Evolutionary conservation across 2,888 invertebrate genomes (phyloP).

Genomic region (Acanthosepion pharaonis): DNA sequence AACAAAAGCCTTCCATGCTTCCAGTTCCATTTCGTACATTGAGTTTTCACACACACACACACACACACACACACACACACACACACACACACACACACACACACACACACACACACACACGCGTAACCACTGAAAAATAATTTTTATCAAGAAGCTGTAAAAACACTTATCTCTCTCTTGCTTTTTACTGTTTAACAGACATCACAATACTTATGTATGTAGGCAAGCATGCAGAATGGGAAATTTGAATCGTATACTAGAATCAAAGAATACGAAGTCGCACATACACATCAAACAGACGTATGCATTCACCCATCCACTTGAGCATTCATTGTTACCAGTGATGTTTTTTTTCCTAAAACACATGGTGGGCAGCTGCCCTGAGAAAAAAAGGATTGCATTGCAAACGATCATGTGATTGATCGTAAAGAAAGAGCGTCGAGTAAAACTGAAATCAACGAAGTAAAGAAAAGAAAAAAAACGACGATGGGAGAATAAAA

Average conservation of each 20-base stretch:
- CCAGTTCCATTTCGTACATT: too few species aligned
- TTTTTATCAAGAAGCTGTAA: too few species aligned
- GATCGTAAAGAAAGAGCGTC: not conserved
- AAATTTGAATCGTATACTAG: not conserved
- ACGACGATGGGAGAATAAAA: not conserved
- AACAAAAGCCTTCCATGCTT: too few species aligned
- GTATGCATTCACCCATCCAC: not conserved
- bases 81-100: too few species aligned
- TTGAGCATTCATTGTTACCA: not conserved
- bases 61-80: too few species aligned
- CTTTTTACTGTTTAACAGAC: not conserved
- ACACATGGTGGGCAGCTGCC: slow-evolving; percentile 21
- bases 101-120: too few species aligned
- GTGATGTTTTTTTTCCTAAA: not conserved
- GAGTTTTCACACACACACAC: too few species aligned
- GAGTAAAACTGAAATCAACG: not conserved
- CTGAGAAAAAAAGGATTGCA: not conserved
- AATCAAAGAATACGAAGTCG: not conserved
- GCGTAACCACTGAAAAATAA: too few species aligned
- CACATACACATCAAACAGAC: not conserved
- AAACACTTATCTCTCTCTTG: too few species aligned
- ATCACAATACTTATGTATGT: not conserved
- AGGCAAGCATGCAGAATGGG: not conserved
- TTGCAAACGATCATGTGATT: not conserved
- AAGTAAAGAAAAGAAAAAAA: not conserved